Evolutionary conservation across 92 coral and sea anemone genomes (phyloP).

Genomic region (Zoanthus sansibaricus): DNA sequence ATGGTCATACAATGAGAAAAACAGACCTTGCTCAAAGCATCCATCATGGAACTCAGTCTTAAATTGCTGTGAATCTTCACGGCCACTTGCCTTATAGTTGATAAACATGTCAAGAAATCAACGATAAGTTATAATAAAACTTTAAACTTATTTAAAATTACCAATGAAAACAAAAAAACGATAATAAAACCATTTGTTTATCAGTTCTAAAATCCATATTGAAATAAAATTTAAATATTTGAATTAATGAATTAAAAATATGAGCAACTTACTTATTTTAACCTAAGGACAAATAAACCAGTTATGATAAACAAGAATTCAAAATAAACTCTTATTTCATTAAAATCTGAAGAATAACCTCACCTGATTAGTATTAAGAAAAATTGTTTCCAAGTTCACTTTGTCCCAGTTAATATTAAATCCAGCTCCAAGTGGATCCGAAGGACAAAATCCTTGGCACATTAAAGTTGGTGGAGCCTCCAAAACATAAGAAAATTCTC

Average conservation of each 20-base stretch:
- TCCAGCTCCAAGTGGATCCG: slow-evolving; percentile 99
- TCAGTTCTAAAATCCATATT: too few species aligned
- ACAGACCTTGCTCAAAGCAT: slow-evolving; percentile 1
- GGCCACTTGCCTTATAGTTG: not conserved
- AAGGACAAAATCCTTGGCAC: slow-evolving; percentile 97
- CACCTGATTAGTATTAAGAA: slow-evolving; percentile 56
- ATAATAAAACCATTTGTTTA: too few species aligned
- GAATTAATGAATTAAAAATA: too few species aligned
- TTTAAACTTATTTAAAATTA: too few species aligned
- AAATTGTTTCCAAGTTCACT: slow-evolving; percentile 75
- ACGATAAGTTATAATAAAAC: not conserved
- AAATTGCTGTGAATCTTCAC: not conserved
- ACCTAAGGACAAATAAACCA: too few species aligned
- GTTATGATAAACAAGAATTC: not conserved
- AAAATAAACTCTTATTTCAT: not conserved
- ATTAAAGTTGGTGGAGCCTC: slow-evolving; percentile 98
- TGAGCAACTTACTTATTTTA: too few species aligned
- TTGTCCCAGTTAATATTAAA: slow-evolving; percentile 95
- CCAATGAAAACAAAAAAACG: too few species aligned
- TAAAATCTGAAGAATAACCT: not conserved
- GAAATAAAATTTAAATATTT: too few species aligned
- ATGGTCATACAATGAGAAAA: not conserved
- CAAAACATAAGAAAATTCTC: not conserved
- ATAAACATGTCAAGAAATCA: not conserved
- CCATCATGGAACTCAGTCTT: not conserved